phyloP scores from a whole-genome alignment of 2,113 vertebrate species.

The Phasianus colchicus region DNA sequence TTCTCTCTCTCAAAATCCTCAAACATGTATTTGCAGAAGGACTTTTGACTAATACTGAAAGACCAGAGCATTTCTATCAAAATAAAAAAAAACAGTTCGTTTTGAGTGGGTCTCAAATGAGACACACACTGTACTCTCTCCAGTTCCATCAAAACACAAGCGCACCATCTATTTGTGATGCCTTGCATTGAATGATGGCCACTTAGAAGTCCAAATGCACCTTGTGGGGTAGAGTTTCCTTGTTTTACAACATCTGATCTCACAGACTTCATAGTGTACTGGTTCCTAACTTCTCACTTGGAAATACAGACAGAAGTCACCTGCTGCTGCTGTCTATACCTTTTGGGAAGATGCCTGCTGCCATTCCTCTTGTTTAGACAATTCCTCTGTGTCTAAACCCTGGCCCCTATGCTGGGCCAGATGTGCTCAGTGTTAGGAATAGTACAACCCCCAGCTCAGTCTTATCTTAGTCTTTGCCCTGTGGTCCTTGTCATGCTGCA shows the following conservation, averaged over 20 bases:
- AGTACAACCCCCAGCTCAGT: fast-evolving
- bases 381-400: neutral
- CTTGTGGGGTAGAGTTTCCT: neutral
- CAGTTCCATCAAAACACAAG: neutral
- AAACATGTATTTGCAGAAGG: neutral
- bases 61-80: neutral
- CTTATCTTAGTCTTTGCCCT: neutral
- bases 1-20: neutral
- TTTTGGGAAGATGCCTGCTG: neutral
- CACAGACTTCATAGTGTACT: neutral
- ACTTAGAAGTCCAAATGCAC: neutral
- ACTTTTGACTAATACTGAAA: neutral
- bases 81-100: neutral
- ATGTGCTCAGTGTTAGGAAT: neutral
- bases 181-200: neutral
- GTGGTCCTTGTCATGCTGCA: neutral
- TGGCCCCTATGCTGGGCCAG: neutral
- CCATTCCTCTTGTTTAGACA: fast-evolving
- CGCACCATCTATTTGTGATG: neutral
- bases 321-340: neutral
- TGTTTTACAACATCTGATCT: neutral
- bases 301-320: neutral
- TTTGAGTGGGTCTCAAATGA: neutral
- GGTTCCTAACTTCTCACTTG: fast-evolving
- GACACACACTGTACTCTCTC: neutral